Percentiles rank a stretch among this genome's conserved stretches.
Conservation (phyloP, 2,113 vertebrate species). For the Copsychus sechellarum region DNA sequence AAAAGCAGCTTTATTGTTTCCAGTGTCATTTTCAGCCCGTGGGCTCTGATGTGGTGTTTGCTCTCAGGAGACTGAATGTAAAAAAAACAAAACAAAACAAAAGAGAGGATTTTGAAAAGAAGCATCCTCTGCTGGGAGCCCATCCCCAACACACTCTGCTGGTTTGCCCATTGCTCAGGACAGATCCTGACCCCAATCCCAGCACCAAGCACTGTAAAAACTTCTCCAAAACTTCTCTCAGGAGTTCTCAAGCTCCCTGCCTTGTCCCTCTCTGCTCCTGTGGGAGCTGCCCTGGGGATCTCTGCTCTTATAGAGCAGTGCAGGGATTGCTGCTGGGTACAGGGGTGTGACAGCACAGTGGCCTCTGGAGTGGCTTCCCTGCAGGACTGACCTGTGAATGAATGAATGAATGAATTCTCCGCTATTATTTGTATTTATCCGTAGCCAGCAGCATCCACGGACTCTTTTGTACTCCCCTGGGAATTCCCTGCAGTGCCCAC, state of each 20-base stretch:
- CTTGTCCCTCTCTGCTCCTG: background rate
- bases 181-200: background rate
- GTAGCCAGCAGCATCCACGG: background rate
- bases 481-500: background rate
- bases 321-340: background rate
- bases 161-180: background rate
- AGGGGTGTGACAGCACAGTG: background rate
- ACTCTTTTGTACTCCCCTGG: background rate
- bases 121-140: background rate
- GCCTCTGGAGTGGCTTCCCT: background rate
- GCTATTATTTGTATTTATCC: background rate
- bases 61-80: slow-evolving; percentile 46
- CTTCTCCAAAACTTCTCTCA: background rate
- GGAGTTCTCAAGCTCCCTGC: slow-evolving; percentile 12
- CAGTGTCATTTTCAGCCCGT: background rate
- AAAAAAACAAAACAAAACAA: background rate
- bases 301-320: background rate
- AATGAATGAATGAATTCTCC: background rate
- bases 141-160: background rate
- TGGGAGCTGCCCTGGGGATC: background rate
- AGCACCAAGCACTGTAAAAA: slow-evolving; percentile 10
- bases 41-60: background rate
- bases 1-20: slow-evolving; percentile 11
- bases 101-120: background rate
- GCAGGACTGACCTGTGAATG: background rate